These are phyloP conservation scores for Napeogenes inachia DNA, from an alignment of 2,888 invertebrate species.

Conservation along the genomic window DNA sequence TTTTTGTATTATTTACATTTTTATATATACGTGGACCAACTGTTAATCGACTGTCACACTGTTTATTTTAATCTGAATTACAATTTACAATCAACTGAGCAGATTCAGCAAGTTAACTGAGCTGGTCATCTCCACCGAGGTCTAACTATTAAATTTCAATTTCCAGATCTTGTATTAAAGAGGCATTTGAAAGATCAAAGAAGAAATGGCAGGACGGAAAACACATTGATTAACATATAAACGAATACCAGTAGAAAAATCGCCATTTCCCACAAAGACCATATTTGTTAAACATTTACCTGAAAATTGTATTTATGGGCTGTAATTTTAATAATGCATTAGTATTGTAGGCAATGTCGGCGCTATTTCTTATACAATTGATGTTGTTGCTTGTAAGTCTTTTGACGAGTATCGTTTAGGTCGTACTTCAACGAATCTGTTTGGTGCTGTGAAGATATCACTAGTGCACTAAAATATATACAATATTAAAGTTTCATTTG, in stretches of 20 bases:
- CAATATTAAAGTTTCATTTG: background rate
- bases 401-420: background rate
- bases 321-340: background rate
- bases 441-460: conserved; percentile 1
- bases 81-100: background rate
- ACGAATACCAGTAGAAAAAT: background rate
- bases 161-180: conserved; percentile 83
- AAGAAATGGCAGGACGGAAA: conserved; percentile 67
- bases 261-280: background rate
- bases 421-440: background rate
- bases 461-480: background rate
- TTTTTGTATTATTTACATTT: too few relatives aligned
- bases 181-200: conserved; percentile 85
- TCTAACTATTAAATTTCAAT: background rate
- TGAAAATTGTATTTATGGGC: background rate
- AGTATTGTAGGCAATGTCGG: background rate
- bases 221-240: conserved; percentile 53
- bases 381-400: conserved; percentile 1
- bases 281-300: background rate
- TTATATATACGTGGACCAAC: too few relatives aligned
- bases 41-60: too few relatives aligned
- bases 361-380: background rate
- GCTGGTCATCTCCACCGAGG: background rate
- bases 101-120: background rate
- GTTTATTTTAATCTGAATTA: background rate